Base-by-base conservation (phyloP, 2,888 invertebrate genomes). In the Mimumesa dahlbomi region DNA sequence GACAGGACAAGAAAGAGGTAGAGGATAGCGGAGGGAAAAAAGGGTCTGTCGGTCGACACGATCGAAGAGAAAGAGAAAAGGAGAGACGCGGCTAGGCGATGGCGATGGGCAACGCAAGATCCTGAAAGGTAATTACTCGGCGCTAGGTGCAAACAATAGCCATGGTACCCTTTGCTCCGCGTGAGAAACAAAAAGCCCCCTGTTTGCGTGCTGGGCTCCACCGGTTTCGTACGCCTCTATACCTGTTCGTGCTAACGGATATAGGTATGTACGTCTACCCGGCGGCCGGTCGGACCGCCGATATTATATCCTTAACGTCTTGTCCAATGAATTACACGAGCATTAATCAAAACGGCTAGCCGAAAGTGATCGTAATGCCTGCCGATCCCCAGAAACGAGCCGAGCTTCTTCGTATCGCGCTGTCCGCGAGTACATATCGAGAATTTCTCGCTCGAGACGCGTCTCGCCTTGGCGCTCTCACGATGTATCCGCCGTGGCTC, bases 111-210 rank as follows among this genome's bases (percentile, higher is more conserved):
- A n/a, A n/a, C n/a, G n/a, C 57, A 54, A 62, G 59, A 63, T 73
- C 52, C 79, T 73, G 84, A 83, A 84, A 85, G 87, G 85, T 87
- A 88, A 88, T 88, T 88, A 88, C 87, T 86, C 81, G 72, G 82
- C 81, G 84, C 87, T 81, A 85, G 84, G 83, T 84, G 87, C 88
- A 88, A 88, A 88, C 88, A 88, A 88, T 87, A 77, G 79, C 74
- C 65, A 76, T 57, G 82, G 79, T 73, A 81, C 77, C 83, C 82
- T 82, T 83, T 81, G 83, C 81, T 77, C 80, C 81, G 78, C 87
- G 87, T 87, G 88, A 88, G 88, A 88, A 88, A 88, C 86, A 87
- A 87, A 81, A 85, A 82, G 79, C 50, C 79, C 77, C 57, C 59
- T 61, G 77, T 62, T 62, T 46, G 53, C 46, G 46, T 25, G 61